Base-by-base conservation (phyloP, 2,113 vertebrate species). In the Columbina picui region DNA sequence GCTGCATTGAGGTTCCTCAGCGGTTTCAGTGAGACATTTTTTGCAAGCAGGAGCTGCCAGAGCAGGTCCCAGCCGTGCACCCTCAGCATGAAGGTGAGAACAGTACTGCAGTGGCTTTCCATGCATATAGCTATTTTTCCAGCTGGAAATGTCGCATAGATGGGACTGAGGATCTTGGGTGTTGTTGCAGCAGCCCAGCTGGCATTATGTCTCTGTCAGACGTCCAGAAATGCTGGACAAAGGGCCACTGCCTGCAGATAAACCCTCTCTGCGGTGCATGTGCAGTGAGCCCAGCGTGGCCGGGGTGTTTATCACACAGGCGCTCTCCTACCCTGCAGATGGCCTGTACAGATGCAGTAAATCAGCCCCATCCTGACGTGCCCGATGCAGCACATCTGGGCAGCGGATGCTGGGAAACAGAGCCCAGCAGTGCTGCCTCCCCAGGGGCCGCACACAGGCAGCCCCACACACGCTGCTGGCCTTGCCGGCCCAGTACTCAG, bases 271-370 rank as follows among this genome's bases (percentile, higher is more conserved):
- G 39, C 0, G 0, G 52, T 71, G 52, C 73, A 70, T 4, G 9
- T 77, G 84, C 84, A 53, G 43, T 9, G 84, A 95, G 87, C 87
- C 69, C 68, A 9, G 77, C 2, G 0, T 47, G 84, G 84, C 84
- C 0, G 21, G 84, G 87, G 55, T 73, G 82, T 95, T 97, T 89
- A 94, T 87, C 84, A 80, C 82, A 38, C 64, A 53, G 77, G 65
- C 87, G 30, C 65, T 77, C 50, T 74, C 73, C 77, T 71, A 68
- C 52, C 74, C 87, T 89, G 9, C 95, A 95, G 95, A 96, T 94
- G 93, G 95, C 81, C 93, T 79, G 81, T 23, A 59, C 92, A 89
- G 95, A 89, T 56, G 90, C 78, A 64, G 81, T 96, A 96, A 97
- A 95, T 97, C 94, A 96, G 74, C 84, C 65, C 74, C 87, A 91